Percentiles rank a stretch among this genome's conserved stretches.
Conservation (phyloP, 2,888 invertebrate species). For the Pelosia muscerda region DNA sequence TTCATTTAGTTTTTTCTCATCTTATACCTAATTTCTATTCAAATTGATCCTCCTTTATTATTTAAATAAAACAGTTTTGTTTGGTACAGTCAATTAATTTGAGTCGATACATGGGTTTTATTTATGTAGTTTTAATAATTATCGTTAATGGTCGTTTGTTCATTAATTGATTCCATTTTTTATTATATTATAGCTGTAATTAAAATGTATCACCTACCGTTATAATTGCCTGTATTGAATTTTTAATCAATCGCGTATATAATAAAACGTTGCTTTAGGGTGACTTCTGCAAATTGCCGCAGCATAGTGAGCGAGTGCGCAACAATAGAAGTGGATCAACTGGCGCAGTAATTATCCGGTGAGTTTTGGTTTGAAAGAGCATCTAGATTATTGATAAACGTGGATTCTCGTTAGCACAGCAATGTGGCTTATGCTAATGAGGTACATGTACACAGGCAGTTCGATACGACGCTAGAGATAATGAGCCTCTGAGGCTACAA, state of each 20-base stretch:
- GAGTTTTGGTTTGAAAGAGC: slow-evolving; percentile 48
- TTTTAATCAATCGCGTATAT: not conserved
- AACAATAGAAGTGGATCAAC: slow-evolving; percentile 41
- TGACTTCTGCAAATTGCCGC: slow-evolving; percentile 28
- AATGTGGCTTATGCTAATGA: slow-evolving; percentile 57
- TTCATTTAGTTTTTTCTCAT: too few species aligned
- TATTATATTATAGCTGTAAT: not conserved
- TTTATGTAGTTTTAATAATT: too few species aligned
- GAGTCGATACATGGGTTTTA: too few species aligned
- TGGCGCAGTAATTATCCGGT: slow-evolving; percentile 64
- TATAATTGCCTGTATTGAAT: too few species aligned
- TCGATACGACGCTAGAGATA: slow-evolving; percentile 47
- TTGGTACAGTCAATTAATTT: too few species aligned
- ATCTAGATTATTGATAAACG: slow-evolving; percentile 39
- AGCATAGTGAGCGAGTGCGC: slow-evolving; percentile 21
- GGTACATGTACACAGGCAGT: slow-evolving; percentile 41
- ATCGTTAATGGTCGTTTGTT: too few species aligned
- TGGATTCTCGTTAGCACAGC: slow-evolving; percentile 46
- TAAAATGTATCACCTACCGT: not conserved
- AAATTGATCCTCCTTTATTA: too few species aligned
- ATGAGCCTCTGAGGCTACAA: slow-evolving; percentile 59
- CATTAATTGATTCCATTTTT: too few species aligned
- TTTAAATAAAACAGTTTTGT: too few species aligned
- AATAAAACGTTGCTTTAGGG: not conserved
- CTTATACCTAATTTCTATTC: too few species aligned